Evolutionary conservation across 2,888 invertebrate species (phyloP), one percentile per base, ranked within the genome.

Genomic region (Malthinus seriepunctatus): DNA sequence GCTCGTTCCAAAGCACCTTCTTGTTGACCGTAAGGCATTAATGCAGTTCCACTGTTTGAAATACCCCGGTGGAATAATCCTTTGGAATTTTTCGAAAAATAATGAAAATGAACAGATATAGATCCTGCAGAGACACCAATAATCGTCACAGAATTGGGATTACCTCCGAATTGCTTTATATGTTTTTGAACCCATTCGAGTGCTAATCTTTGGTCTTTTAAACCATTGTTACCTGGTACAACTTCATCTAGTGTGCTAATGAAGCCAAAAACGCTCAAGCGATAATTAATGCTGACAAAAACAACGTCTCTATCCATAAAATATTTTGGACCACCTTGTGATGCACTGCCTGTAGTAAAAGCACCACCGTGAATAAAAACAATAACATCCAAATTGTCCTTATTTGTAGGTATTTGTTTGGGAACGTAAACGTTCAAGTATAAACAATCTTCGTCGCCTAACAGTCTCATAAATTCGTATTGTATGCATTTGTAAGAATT

Each of bases 51-150:
- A 67, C 90, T 89, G 69, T 83, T 81, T 0, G 89, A 88, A 45
- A 86, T 84, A 15, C 86, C 88, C 12, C 82, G 76, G 60, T 79
- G 71, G 68, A 85, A 85, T 3, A 81, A 76, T 3, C 81, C 84
- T 82, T 77, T 79, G 8, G 86, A 84, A 62, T 84, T 68, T 0
- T 84, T 83, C 0, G 88, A 86, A 8, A 90, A 67, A 65, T 86
- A 85, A 62, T 89, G 89, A 65, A 87, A 85, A 72, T 89, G 88
- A 0, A 87, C 87, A 63, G 88, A 86, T 1, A 85, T 87, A 31
- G 84, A 88, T 0, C 90, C 90, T 0, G 89, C 86, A 2, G 89
- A 89, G 63, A 83, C 80, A 1, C 90, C 90, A 0, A 83, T 74
- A 1, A 89, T 71, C 0, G 88, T 86, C 15, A 89, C 80, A 62